A percentile compares a stretch with the other conserved stretches of the same genome.
Evolutionary conservation across 2,888 invertebrate genomes (phyloP).

Genomic region (Seladonia tumulorum): DNA sequence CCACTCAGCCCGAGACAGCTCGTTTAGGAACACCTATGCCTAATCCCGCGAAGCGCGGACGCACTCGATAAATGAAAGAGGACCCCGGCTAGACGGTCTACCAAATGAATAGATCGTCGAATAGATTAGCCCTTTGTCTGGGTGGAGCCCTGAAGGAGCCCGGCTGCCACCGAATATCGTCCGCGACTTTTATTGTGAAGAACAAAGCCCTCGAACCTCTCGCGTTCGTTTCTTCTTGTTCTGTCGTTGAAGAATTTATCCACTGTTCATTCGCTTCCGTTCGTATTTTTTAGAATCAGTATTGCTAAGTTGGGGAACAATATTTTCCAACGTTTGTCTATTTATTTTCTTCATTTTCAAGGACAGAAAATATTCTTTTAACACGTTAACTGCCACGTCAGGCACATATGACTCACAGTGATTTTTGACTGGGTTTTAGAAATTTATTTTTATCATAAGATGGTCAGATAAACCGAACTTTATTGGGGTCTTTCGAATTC

Average conservation of each 20-base stretch:
- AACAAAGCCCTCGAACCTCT: background rate
- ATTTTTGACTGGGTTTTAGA: too few species aligned
- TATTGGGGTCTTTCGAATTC: too few species aligned
- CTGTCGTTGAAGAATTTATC: too few species aligned
- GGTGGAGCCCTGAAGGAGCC: slow-evolving; percentile 31
- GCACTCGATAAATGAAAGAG: slow-evolving; percentile 71
- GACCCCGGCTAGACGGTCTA: slow-evolving; percentile 25
- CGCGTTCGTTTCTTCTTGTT: background rate
- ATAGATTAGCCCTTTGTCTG: slow-evolving; percentile 59
- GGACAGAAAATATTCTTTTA: background rate
- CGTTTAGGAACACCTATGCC: slow-evolving; percentile 69
- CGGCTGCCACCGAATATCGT: slow-evolving; percentile 14
- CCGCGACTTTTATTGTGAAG: background rate
- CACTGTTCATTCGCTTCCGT: too few species aligned
- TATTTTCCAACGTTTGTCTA: background rate
- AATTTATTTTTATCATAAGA: too few species aligned
- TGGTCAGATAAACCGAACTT: too few species aligned
- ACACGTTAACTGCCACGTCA: too few species aligned
- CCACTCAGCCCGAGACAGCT: slow-evolving; percentile 70
- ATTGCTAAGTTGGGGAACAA: too few species aligned
- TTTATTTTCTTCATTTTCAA: background rate
- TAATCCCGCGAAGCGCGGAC: slow-evolving; percentile 75
- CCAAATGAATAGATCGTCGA: slow-evolving; percentile 51
- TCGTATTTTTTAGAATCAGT: too few species aligned
- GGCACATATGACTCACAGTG: too few species aligned